Conservation (phyloP, 2,888 invertebrate genomes). For the Eupithecia insigniata region DNA sequence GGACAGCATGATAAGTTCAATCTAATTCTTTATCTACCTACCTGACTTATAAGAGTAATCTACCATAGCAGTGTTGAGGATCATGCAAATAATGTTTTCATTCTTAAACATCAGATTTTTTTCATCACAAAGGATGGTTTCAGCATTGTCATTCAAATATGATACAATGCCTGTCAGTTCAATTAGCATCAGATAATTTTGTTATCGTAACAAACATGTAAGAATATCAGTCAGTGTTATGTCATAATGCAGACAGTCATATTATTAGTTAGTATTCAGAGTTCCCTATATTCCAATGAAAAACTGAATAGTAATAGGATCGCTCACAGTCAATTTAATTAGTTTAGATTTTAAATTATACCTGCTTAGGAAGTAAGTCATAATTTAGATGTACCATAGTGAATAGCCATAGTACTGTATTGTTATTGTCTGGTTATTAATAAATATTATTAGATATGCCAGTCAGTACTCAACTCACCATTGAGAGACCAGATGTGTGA, state of each 20-base stretch:
- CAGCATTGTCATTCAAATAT: neutral
- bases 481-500: conserved; percentile 97
- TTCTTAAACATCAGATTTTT: no score
- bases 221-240: neutral
- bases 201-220: neutral
- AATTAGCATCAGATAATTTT: neutral
- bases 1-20: no score
- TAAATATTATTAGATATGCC: neutral
- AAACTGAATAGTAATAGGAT: neutral
- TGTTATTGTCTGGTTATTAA: neutral
- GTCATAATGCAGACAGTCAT: conserved; percentile 1
- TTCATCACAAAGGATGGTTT: neutral
- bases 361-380: no score
- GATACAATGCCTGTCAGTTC: neutral
- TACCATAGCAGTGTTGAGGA: neutral
- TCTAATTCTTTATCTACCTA: no score
- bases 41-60: neutral
- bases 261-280: neutral
- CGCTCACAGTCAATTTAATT: neutral
- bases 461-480: conserved; percentile 89
- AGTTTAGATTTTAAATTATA: neutral
- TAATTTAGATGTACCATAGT: neutral
- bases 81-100: neutral
- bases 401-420: neutral
- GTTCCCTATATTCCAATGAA: neutral